Conservation (phyloP, 2,113 vertebrate genomes). For the Macroglossus sobrinus region DNA sequence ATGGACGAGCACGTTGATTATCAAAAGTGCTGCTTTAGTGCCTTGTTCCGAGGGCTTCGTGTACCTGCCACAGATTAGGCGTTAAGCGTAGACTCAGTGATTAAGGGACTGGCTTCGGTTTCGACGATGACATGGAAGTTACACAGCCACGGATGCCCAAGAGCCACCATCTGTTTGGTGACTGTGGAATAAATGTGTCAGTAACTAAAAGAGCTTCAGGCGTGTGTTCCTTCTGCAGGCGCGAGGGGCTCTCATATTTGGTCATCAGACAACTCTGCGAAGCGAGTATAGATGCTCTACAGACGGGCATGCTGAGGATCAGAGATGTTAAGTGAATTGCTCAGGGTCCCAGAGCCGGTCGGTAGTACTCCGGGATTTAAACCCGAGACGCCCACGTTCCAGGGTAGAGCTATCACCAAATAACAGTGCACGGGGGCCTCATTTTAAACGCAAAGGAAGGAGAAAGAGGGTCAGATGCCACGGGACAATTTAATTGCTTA, state of each 20-base stretch:
- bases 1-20: neutral
- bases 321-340: neutral
- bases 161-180: neutral
- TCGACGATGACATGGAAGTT: neutral
- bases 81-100: neutral
- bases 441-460: neutral
- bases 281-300: neutral
- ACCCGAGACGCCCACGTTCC: neutral
- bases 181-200: neutral
- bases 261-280: neutral
- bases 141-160: neutral
- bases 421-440: neutral
- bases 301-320: neutral
- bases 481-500: neutral
- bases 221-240: neutral
- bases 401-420: neutral
- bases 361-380: neutral
- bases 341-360: neutral
- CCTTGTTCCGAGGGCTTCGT: neutral
- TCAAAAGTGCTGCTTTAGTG: neutral
- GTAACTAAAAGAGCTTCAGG: neutral
- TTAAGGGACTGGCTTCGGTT: neutral
- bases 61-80: neutral
- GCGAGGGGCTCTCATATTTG: neutral
- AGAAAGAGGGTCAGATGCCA: neutral